These are phyloP conservation scores for Ametastegia equiseti DNA, from an alignment of 2,888 invertebrate species.

Conservation along the genomic window DNA sequence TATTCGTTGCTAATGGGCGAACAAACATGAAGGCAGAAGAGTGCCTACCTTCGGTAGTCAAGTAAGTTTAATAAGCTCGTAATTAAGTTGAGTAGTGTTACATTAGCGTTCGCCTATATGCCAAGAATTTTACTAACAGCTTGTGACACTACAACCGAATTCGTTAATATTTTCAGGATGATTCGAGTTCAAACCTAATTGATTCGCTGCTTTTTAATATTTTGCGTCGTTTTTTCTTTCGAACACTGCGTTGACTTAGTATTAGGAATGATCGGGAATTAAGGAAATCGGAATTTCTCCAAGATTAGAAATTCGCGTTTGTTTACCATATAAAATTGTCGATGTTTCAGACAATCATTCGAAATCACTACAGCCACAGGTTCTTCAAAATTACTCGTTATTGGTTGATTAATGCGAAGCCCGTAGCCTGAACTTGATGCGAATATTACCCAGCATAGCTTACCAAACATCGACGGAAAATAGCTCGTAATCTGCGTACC, in stretches of 20 bases:
- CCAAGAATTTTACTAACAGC: neutral
- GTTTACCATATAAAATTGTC: neutral
- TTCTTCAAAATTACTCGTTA: neutral
- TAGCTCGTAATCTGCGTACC: neutral
- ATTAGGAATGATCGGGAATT: neutral
- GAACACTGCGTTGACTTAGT: neutral
- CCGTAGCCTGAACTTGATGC: neutral
- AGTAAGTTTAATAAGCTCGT: conserved; percentile 30
- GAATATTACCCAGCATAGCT: conserved; percentile 3
- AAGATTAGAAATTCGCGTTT: neutral
- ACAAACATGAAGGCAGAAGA: conserved; percentile 21
- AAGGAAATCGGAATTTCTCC: neutral
- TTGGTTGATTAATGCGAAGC: neutral
- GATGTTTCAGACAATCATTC: neutral
- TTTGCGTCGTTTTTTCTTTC: neutral
- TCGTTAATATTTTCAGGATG: neutral
- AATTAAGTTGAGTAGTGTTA: conserved; percentile 7
- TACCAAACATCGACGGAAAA: conserved; percentile 1
- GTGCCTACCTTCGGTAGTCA: conserved; percentile 5
- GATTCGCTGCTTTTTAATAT: neutral
- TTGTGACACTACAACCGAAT: neutral
- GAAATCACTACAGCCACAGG: neutral
- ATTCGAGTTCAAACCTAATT: neutral
- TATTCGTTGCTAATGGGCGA: conserved; percentile 14
- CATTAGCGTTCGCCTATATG: neutral